Base-by-base conservation (phyloP, 1,140 invertebrate species). In the Heliconius nattereri region DNA sequence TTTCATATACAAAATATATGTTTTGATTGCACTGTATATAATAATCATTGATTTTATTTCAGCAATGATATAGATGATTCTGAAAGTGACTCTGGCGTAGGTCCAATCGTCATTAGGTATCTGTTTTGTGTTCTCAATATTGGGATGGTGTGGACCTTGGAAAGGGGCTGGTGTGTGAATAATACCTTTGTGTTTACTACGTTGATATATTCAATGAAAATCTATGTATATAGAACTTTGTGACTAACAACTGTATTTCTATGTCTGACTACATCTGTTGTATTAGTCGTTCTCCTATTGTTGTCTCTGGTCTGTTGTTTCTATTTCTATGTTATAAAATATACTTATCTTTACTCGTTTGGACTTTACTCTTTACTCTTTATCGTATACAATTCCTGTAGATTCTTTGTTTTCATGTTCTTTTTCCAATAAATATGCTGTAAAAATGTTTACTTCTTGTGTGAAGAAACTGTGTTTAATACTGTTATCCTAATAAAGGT, bases 61-160 rank as follows among this genome's bases (percentile, higher is more conserved):
- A 94, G 92, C 90, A 93, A 93, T 79, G 88, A 90, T 90, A 87
- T 93, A 82, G 76, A 78, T 79, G 87, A 89, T 45, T 81, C 70
- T 81, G 83, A 82, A 11, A 82, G 75, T 54, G 78, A 81, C 70
- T 60, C 76, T 57, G 84, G 80, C 66, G 32, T 87, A 83, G 77
- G 76, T 79, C 81, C 82, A 70, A 73, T 79, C 60, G 23, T 87
- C 57, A 87, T 87, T 87, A 87, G 85, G 85, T 87, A 87, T 86
- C 76, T 83, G 82, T 81, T 83, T 84, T 81, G 80, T 83, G 79
- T 82, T 81, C 45, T 82, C 73, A 29, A 32, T 76, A 75, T 49
- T 75, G 57, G 60, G 32, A 37, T 52, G 72, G 76, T 78, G 57
- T 77, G 71, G 52, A 72, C 26, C 32, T 78, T 78, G 40, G 35